phyloP scores from a whole-genome alignment of 2,113 vertebrate genomes.

The Nibea albiflora region DNA sequence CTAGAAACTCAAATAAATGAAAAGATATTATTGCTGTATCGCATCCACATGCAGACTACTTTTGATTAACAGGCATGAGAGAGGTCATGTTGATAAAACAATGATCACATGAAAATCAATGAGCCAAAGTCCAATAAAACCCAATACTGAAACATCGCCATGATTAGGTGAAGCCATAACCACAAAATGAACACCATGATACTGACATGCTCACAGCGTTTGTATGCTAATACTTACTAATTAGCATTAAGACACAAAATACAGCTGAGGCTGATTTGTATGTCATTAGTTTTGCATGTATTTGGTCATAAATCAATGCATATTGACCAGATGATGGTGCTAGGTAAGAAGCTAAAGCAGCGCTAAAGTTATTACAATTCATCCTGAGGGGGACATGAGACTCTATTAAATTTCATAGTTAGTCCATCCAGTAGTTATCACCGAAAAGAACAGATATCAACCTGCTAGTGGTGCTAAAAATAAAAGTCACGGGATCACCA shows the following conservation, averaged over 20 bases:
- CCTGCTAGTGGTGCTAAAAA: not conserved
- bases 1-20: not conserved
- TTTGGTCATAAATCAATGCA: not conserved
- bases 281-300: not conserved
- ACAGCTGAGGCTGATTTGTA: not conserved
- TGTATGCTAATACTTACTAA: not conserved
- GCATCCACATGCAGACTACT: not conserved
- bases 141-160: not conserved
- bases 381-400: not conserved
- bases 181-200: not conserved
- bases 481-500: not conserved
- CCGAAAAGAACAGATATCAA: not conserved
- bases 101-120: slow-evolving; percentile 12
- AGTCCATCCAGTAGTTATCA: not conserved
- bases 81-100: not conserved
- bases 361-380: not conserved
- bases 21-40: not conserved
- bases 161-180: not conserved
- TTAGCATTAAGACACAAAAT: not conserved
- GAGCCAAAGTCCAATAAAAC: slow-evolving; percentile 5
- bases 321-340: not conserved
- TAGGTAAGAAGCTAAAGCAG: not conserved
- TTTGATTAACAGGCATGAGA: not conserved
- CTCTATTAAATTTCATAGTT: not conserved
- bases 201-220: not conserved